These are phyloP conservation scores for Dromiciops gliroides DNA, from an alignment of 2,113 vertebrate species.

Conservation along the genomic window DNA sequence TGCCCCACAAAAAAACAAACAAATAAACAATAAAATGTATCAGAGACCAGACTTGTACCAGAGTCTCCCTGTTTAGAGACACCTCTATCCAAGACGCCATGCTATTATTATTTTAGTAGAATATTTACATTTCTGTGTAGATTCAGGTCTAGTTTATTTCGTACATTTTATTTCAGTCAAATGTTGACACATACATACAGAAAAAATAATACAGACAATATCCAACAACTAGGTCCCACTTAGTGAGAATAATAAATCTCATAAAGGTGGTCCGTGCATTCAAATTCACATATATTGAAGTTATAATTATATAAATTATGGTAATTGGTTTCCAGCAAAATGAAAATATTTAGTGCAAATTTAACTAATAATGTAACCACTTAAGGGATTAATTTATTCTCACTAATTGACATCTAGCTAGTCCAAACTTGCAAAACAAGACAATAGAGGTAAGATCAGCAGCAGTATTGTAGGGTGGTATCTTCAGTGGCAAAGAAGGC, in stretches of 20 bases:
- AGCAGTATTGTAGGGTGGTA: not conserved
- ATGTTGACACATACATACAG: not conserved
- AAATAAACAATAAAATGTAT: not conserved
- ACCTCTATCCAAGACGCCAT: not conserved
- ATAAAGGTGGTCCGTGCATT: not conserved
- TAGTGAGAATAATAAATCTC: not conserved
- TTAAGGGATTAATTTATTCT: not conserved
- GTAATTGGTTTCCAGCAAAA: not conserved
- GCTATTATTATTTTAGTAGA: not conserved
- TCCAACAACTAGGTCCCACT: not conserved
- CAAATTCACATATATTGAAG: not conserved
- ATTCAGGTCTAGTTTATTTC: not conserved
- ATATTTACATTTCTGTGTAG: not conserved
- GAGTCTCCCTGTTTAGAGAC: not conserved
- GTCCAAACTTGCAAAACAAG: not conserved
- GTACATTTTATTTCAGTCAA: constrained; percentile 9
- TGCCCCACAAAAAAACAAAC: too few species aligned
- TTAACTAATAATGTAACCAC: not conserved
- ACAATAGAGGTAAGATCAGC: not conserved
- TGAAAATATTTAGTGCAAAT: not conserved
- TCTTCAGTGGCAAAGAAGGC: not conserved
- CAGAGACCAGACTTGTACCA: not conserved
- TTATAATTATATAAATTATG: not conserved
- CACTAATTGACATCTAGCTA: not conserved
- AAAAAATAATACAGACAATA: not conserved